Percentiles rank a stretch among this genome's conserved stretches.
phyloP scores from a whole-genome alignment of 2,113 vertebrate species.

The Pteropus alecto region DNA sequence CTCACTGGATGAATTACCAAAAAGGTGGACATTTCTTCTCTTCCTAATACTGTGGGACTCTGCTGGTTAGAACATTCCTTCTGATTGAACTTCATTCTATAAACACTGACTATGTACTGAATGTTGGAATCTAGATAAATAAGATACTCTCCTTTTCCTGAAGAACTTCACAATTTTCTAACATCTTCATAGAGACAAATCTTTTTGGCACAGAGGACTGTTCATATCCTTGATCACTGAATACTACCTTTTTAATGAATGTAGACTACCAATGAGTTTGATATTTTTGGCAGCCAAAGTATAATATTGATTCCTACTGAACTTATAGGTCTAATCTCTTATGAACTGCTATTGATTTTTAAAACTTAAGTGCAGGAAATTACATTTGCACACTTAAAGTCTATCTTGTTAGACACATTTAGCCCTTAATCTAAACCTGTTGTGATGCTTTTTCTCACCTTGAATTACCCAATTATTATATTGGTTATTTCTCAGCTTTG shows the following conservation, averaged over 20 bases:
- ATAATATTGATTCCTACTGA: neutral
- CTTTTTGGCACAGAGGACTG: neutral
- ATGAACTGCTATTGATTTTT: conserved; percentile 25
- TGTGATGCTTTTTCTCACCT: neutral
- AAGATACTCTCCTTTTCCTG: neutral
- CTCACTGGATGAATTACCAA: neutral
- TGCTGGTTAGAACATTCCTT: conserved; percentile 5
- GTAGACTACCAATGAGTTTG: neutral
- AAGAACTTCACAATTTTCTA: neutral
- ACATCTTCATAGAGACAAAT: neutral
- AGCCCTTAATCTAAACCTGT: neutral
- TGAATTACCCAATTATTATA: neutral
- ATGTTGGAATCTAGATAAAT: neutral
- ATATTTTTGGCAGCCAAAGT: neutral
- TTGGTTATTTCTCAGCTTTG: neutral
- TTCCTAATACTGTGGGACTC: neutral
- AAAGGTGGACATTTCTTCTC: neutral
- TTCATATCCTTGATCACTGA: neutral
- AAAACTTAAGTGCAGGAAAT: neutral
- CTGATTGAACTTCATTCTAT: neutral
- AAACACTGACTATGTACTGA: neutral
- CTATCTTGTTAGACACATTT: neutral
- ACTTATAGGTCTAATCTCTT: neutral
- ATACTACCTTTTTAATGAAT: neutral
- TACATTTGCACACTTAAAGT: neutral